phyloP scores from a whole-genome alignment of 23 tunicate species.

The Styela clava region DNA sequence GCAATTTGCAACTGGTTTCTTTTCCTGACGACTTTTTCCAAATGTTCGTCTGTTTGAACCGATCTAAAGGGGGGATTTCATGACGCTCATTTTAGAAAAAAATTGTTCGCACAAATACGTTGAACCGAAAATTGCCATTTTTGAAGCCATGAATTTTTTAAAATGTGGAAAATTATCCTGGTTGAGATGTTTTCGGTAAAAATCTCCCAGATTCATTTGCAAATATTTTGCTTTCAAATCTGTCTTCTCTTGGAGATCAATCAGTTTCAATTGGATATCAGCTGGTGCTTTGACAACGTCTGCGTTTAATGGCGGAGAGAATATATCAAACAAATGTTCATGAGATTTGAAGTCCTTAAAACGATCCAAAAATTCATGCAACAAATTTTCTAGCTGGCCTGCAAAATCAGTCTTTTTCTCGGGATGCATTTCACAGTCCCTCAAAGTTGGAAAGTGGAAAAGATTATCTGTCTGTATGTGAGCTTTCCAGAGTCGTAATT shows the following conservation, averaged over 20 bases:
- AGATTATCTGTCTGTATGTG: too few species aligned
- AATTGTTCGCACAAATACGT: too few species aligned
- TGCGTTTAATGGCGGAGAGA: background rate
- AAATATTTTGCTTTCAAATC: conserved; percentile 46
- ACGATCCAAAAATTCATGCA: conserved; percentile 35
- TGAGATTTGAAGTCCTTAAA: conserved; percentile 33
- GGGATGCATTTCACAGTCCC: conserved; percentile 5
- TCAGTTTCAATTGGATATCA: conserved; percentile 42
- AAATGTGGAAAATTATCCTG: conserved; percentile 46
- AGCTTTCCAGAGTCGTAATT: conserved; percentile 28
- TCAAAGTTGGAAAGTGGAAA: conserved; percentile 23
- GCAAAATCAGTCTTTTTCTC: conserved; percentile 30
- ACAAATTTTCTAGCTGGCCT: conserved; percentile 30
- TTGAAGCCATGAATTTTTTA: conserved; percentile 46
- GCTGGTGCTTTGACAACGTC: conserved; percentile 30
- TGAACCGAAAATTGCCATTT: too few species aligned
- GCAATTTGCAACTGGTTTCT: too few species aligned
- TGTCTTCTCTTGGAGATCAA: conserved; percentile 39
- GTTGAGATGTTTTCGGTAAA: too few species aligned
- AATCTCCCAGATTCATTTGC: conserved; percentile 58
- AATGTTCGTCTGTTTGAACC: too few species aligned
- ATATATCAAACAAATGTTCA: conserved; percentile 24
- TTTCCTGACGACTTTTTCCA: too few species aligned
- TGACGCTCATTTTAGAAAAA: too few species aligned
- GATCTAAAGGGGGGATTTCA: too few species aligned